A percentile compares a stretch with the other conserved stretches of the same genome.
Evolutionary conservation across 2,888 invertebrate genomes (phyloP).

Genomic region (Acrobasis suavella): DNA sequence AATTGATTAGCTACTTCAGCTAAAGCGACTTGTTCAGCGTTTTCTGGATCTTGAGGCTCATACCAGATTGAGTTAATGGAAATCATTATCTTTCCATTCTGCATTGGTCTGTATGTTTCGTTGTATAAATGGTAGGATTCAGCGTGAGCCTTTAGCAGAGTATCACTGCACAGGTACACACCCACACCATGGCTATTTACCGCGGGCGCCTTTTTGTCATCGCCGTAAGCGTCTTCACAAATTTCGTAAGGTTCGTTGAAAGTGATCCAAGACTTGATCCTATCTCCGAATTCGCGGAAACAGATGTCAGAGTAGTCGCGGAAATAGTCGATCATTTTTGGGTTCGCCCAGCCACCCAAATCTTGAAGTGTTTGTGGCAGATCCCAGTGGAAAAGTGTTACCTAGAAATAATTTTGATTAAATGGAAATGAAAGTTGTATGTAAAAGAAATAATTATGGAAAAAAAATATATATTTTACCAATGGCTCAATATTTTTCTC

Average conservation of each 20-base stretch:
- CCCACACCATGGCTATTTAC: conserved; percentile 80
- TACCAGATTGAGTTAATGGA: conserved; percentile 81
- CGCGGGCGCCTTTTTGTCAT: conserved; percentile 78
- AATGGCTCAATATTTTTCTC: conserved; percentile 84
- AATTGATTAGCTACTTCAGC: conserved; percentile 79
- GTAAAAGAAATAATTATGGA: background rate
- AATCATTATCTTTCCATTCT: conserved; percentile 81
- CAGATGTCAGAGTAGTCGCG: conserved; percentile 80
- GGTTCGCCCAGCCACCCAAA: conserved; percentile 81
- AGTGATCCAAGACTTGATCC: conserved; percentile 86
- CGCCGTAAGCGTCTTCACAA: conserved; percentile 80
- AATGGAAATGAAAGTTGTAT: background rate
- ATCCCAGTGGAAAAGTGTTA: conserved; percentile 87
- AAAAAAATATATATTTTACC: conserved; percentile 47
- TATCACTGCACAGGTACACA: conserved; percentile 85
- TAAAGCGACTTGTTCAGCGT: conserved; percentile 65
- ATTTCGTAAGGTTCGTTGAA: conserved; percentile 85
- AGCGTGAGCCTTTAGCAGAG: conserved; percentile 85
- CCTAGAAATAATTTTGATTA: conserved; percentile 46
- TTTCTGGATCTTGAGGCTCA: conserved; percentile 68
- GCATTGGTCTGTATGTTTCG: conserved; percentile 77
- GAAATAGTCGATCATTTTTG: conserved; percentile 78
- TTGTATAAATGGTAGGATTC: conserved; percentile 85
- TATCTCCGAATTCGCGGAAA: conserved; percentile 80
- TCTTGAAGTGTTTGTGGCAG: conserved; percentile 83